Conservation (phyloP, 2,797 vertebrate genomes). For the Denticeps clupeoides region DNA sequence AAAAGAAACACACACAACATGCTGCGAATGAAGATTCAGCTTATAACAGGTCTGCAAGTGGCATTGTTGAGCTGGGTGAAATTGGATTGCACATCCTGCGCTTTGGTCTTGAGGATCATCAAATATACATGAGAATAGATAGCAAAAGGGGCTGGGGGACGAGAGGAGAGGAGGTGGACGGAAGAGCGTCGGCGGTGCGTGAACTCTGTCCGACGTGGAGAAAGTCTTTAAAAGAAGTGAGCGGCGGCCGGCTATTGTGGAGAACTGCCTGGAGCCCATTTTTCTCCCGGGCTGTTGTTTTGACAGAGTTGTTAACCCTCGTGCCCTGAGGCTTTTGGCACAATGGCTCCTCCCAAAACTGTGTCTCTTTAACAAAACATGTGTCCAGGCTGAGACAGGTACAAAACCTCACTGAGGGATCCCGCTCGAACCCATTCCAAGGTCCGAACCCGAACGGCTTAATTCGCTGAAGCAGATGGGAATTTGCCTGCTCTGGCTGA, state of each 20-base stretch:
- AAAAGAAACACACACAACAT: conserved; percentile 12
- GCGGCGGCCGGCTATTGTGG: conserved; percentile 1
- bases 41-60: conserved; percentile 20
- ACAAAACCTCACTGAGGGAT: no score
- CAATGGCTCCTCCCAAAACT: conserved; percentile 6
- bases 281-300: conserved; percentile 21
- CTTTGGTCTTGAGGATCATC: conserved; percentile 39
- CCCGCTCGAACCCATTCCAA: no score
- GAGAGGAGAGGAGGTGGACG: no score
- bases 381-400: no score
- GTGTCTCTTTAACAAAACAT: no score
- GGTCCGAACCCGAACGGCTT: no score
- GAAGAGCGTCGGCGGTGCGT: conserved; percentile 26
- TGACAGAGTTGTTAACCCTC: conserved; percentile 29
- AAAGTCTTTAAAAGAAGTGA: conserved; percentile 25
- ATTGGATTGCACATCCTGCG: conserved; percentile 21
- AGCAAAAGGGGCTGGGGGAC: conserved; percentile 7
- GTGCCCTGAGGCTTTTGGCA: conserved; percentile 11
- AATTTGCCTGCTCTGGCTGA: no score
- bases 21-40: conserved; percentile 13
- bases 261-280: conserved; percentile 17
- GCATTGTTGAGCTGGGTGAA: conserved; percentile 15
- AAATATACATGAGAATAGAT: conserved; percentile 41
- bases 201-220: conserved; percentile 22
- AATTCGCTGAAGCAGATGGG: no score